Base-by-base conservation (phyloP, 2,888 invertebrate species). In the Periphyllus acericola region DNA sequence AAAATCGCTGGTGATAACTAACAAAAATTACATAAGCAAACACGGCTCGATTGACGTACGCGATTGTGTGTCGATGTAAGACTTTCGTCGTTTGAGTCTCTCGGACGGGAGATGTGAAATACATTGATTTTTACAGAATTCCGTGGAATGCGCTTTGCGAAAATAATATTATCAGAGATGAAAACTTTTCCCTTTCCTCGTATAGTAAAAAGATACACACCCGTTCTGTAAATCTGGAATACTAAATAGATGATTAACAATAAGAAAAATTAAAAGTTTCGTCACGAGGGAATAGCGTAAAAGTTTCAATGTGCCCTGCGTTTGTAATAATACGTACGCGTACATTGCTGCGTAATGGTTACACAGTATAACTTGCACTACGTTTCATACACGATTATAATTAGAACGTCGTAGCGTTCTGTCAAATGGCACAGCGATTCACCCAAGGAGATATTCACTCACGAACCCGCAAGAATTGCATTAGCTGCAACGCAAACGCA, bases 201-300 rank as follows among this genome's bases (percentile, higher is more conserved):
- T 0, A 40, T n/a, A 75, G 11, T n/a, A 40, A 40, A n/a, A 71
- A 71, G 3, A 71, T 32, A 29, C 29, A 29, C 29, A 29, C 3
- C 14, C 40, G n/a, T 40, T 9, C 17, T 19, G 25, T 80, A 40
- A 25, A 81, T 3, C 9, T n/a, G 11, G 66, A 40, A 40, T 66
- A 81, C 19, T 36, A 29, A 40, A 29, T 66, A 66, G 9, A 66
- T 40, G 40, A 68, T 81, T 81, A 81, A 66, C 29, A 68, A 81
- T 29, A 36, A 66, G n/a, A 40, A 81, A 81, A 80, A 80, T 80
- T 66, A 66, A 80, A 81, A 68, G 40, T 81, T 81, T 81, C 21
- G 36, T 81, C 29, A 1, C 36, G 4, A 9, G 66, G 36, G 80
- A 68, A 66, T 81, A 66, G n/a, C 80, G 6, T 66, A 68, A 68